Percentiles rank a stretch among this genome's conserved stretches.
These are phyloP conservation scores for Cataglyphis rosenhaueri DNA, from an alignment of 2,888 invertebrate species.

Conservation along the genomic window DNA sequence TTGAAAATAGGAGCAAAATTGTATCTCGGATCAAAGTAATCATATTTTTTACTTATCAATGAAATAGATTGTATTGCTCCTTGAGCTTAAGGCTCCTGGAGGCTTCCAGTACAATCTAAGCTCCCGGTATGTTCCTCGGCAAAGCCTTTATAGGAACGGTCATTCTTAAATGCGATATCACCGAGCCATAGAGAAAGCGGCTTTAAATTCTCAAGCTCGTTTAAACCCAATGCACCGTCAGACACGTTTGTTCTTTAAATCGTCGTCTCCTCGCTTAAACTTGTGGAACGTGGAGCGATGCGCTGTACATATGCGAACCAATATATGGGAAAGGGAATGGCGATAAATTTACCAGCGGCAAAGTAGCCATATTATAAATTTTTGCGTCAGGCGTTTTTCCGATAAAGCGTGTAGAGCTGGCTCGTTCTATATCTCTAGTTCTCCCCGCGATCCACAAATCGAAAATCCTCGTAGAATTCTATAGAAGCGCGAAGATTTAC, in stretches of 20 bases:
- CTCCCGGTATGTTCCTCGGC: neutral
- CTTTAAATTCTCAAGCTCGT: conserved; percentile 49
- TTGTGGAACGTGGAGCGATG: conserved; percentile 6
- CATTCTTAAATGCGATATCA: conserved; percentile 27
- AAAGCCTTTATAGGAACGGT: neutral
- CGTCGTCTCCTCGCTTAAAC: conserved; percentile 46
- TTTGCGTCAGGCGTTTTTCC: conserved; percentile 19
- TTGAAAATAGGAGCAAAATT: neutral
- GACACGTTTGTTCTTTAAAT: conserved; percentile 57
- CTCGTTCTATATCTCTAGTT: neutral
- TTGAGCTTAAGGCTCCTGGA: neutral
- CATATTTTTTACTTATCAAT: neutral
- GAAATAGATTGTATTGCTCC: neutral
- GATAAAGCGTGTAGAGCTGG: conserved; percentile 1
- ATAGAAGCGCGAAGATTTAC: neutral
- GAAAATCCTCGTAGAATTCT: neutral
- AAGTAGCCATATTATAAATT: conserved; percentile 47
- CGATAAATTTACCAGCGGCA: conserved; percentile 35
- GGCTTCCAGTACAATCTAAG: neutral
- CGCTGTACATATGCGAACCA: neutral
- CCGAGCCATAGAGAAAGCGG: conserved; percentile 2
- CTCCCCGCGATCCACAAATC: conserved; percentile 21
- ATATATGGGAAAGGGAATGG: conserved; percentile 9
- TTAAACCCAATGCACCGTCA: conserved; percentile 37
- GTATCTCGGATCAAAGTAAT: neutral